Base-by-base conservation (phyloP, 2,797 vertebrate species). In the Melanotaenia trifasciata region DNA sequence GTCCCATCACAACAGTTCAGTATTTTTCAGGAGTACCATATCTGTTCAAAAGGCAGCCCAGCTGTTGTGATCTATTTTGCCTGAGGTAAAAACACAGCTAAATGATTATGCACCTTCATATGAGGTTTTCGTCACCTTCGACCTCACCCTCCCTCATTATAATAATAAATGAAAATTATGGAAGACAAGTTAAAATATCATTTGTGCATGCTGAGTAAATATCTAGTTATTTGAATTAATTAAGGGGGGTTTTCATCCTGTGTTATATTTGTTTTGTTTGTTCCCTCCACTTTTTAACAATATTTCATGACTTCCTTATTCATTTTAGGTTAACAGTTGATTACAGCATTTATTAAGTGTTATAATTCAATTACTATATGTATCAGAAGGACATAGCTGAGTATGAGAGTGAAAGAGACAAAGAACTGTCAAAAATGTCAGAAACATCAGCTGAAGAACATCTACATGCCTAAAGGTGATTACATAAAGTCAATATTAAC, bases 381-480 rank as follows among this genome's bases (percentile, higher is more conserved):
- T n/a, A 26, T 66, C 28, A 64, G 53, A 50, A 60, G 35, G 16
- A 68, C 22, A 60, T 38, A 70, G 4, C 0, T 35, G 30, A 30
- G 28, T 18, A 24, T 40, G 12, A 28, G 51, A 57, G 26, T 6
- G 26, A 65, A 75, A 79, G 62, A 32, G 26, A 38, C 36, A 32
- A 45, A 58, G 45, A 50, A 32, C 18, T 51, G n/a, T 51, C n/a
- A 22, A 36, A 36, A 36, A 11, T 10, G 36, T 38, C n/a, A 51
- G 58, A 78, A 84, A 83, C 87, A 93, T 84, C 84, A 90, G 87
- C 64, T 83, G 36, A 61, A 69, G 68, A 84, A 38, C 28, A 28
- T 28, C 8, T 40, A 76, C 68, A 84, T 80, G 65, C 78, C 64
- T 67, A 72, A 70, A 83, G 77, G 89, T 82, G 84, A 92, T 84